Conservation (phyloP, 2,888 invertebrate genomes). For the Callyntrura guangdongensis region DNA sequence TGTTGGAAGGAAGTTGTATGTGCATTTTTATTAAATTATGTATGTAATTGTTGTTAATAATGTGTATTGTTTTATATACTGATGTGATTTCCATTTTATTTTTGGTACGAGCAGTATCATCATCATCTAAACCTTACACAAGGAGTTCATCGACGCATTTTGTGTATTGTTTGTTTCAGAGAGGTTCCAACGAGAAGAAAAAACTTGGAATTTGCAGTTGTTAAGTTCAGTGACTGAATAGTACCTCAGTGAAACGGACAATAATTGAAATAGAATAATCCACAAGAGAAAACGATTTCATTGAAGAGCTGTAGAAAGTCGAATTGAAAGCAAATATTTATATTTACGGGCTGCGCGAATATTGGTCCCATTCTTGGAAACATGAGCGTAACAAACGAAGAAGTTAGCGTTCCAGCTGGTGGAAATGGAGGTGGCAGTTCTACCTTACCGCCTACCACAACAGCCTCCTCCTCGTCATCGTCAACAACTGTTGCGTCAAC, state of each 20-base stretch:
- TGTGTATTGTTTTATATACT: not conserved
- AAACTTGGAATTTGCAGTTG: not conserved
- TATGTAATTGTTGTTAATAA: not conserved
- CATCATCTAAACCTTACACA: not conserved
- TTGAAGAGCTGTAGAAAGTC: not conserved
- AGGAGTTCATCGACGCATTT: constrained; percentile 4
- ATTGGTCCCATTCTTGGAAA: constrained; percentile 34
- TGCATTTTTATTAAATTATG: too few species aligned
- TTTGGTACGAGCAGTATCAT: not conserved
- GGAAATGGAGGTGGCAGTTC: constrained; percentile 78
- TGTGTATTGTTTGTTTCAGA: constrained; percentile 24
- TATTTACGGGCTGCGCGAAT: constrained; percentile 19
- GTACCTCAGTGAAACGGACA: not conserved
- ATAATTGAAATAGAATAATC: not conserved
- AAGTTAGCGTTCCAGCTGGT: constrained; percentile 78
- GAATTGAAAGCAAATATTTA: constrained; percentile 43
- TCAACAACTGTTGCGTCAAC: constrained; percentile 56
- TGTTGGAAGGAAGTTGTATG: not conserved
- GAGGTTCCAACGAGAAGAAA: not conserved
- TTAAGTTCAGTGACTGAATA: constrained; percentile 41
- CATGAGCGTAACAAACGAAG: constrained; percentile 84
- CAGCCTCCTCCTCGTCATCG: constrained; percentile 63
- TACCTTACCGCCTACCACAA: constrained; percentile 59
- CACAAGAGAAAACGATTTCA: not conserved
- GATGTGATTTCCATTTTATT: not conserved